These are phyloP conservation scores for Microcebus jonahi DNA, from an alignment of 2,113 vertebrate genomes.

Conservation along the genomic window DNA sequence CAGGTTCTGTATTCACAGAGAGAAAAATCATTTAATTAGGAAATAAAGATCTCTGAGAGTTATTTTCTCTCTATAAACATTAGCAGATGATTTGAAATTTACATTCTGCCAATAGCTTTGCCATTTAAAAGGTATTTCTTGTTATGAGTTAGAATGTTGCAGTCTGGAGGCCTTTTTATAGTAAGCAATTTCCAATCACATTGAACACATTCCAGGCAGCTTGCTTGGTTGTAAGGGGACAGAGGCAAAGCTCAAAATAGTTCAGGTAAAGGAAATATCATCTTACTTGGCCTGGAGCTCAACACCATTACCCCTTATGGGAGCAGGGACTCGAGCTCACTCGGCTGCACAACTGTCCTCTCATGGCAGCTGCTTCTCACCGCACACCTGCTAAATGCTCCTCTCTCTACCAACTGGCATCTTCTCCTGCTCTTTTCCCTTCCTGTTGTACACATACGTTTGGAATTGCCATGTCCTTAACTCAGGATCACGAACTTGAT, in stretches of 20 bases:
- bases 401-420: background rate
- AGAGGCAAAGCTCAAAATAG: background rate
- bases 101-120: background rate
- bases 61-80: constrained; percentile 12
- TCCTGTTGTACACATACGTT: background rate
- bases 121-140: background rate
- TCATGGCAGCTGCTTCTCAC: background rate
- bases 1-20: background rate
- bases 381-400: background rate
- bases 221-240: background rate
- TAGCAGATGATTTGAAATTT: constrained; percentile 34
- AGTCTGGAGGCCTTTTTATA: background rate
- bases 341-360: background rate
- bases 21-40: constrained; percentile 24
- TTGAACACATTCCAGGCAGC: background rate
- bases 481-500: background rate
- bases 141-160: background rate
- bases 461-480: background rate
- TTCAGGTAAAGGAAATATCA: background rate
- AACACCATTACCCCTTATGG: too few relatives aligned
- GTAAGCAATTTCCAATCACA: background rate
- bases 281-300: background rate
- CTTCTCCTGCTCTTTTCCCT: background rate
- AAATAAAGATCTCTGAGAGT: background rate
- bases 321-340: background rate